phyloP scores from a whole-genome alignment of 2,113 vertebrate species.

The Anhinga anhinga region DNA sequence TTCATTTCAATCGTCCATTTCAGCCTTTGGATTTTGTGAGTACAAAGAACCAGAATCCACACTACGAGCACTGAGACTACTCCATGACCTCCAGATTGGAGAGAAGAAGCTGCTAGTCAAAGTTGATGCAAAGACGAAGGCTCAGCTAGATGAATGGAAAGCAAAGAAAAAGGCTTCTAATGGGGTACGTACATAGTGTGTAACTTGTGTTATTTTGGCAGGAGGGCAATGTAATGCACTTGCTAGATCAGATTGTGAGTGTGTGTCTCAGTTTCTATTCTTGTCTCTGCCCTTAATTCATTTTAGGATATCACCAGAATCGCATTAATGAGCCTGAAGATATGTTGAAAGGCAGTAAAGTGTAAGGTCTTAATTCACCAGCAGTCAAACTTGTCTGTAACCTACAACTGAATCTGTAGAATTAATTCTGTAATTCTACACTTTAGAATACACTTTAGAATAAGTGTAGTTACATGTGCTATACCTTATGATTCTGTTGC shows the following conservation, averaged over 20 bases:
- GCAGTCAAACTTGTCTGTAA: background rate
- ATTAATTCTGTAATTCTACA: background rate
- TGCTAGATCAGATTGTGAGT: background rate
- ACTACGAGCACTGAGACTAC: slow-evolving; percentile 88
- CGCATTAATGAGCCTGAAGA: background rate
- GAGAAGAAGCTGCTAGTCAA: slow-evolving; percentile 98
- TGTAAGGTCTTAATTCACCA: background rate
- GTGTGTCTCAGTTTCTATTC: background rate
- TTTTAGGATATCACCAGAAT: background rate
- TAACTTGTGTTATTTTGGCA: background rate
- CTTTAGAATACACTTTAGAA: too few relatives aligned
- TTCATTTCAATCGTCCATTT: slow-evolving; percentile 12
- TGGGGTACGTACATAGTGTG: slow-evolving; percentile 79
- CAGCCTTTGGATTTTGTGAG: slow-evolving; percentile 98
- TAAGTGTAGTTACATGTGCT: background rate
- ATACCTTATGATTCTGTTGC: background rate
- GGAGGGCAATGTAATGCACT: rapidly evolving
- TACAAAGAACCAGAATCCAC: slow-evolving; percentile 99
- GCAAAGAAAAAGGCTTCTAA: slow-evolving; percentile 93
- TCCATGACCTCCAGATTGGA: slow-evolving; percentile 95
- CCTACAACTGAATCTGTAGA: background rate
- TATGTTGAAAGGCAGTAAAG: background rate
- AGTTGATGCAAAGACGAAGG: slow-evolving; percentile 98
- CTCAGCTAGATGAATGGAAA: slow-evolving; percentile 98
- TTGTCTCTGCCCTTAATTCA: background rate